Evolutionary conservation across 2,888 invertebrate genomes (phyloP), one percentile per base, ranked within the genome.

Genomic region (Caradrina clavipalpis): DNA sequence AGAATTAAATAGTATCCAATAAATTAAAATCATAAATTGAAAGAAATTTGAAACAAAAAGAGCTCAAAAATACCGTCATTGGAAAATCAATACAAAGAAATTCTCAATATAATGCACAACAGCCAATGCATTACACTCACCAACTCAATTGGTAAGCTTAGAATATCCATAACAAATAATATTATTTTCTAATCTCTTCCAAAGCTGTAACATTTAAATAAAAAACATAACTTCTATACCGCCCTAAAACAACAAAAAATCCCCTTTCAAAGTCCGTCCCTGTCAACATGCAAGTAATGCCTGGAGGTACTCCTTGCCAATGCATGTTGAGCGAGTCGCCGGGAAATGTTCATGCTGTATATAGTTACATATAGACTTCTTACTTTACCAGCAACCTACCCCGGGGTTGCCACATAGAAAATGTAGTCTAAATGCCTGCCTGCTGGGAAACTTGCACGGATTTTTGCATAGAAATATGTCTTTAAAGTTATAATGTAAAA

Each of bases 261-360:
- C 17, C 17, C 6, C 0, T 45, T 1, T 19, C 39, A 1, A 39
- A 77, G 54, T 77, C 49, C 83, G 39, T 59, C 61, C 51, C 81
- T 83, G 74, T 17, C 2, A 2, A 26, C 15, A 68, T 80, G 78
- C 81, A 81, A 71, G 80, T 73, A 63, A 77, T 72, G 69, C 74
- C 63, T 72, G 35, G 35, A 72, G 63, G 39, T 64, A 68, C 78
- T 66, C 58, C 54, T 70, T 51, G 56, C 50, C 72, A 58, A 80
- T 82, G 81, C 81, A 81, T 83, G 83, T 78, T 55, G 69, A 39
- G 56, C 45, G 0, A 69, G 39, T 60, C 35, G 26, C 47, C 26
- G 54, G 59, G 59, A 80, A 73, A 80, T 64, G 17, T 15, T 17
- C 45, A 45, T 17, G 15, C n/a, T 67, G n/a, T 47, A 55, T 19